Evolutionary conservation across 2,113 vertebrate species (phyloP).

Genomic region (Hydrochoerus hydrochaeris): DNA sequence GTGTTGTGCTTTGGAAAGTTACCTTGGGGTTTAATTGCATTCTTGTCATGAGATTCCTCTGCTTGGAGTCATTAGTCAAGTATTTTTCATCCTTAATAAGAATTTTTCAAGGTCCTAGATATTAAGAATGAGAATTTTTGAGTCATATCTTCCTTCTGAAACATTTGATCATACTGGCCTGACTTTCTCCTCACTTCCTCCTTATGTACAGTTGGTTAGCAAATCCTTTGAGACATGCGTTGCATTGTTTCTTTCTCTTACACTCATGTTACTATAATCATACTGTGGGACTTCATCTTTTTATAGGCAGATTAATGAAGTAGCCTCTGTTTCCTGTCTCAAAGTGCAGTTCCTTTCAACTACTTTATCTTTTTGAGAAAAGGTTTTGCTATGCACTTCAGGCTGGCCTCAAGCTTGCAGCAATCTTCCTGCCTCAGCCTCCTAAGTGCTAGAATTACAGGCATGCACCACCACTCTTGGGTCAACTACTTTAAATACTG

Average conservation of each 20-base stretch:
- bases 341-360: neutral
- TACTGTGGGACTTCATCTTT: neutral
- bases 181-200: neutral
- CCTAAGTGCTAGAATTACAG: neutral
- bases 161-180: neutral
- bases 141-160: slow-evolving; percentile 5
- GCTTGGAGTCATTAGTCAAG: slow-evolving; percentile 57
- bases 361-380: neutral
- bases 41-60: slow-evolving; percentile 32
- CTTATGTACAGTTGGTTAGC: neutral
- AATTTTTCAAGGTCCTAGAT: neutral
- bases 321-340: neutral
- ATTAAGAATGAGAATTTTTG: neutral
- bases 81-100: slow-evolving; percentile 64
- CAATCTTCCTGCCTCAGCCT: neutral
- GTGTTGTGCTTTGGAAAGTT: slow-evolving; percentile 47
- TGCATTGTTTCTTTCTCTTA: neutral
- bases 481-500: neutral
- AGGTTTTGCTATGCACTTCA: neutral
- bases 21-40: slow-evolving; percentile 44
- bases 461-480: neutral
- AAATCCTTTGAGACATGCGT: neutral
- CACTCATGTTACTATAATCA: neutral
- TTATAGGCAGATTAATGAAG: neutral
- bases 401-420: neutral